Conservation (phyloP, 2,797 vertebrate species). For the Cyclopterus lumpus region DNA sequence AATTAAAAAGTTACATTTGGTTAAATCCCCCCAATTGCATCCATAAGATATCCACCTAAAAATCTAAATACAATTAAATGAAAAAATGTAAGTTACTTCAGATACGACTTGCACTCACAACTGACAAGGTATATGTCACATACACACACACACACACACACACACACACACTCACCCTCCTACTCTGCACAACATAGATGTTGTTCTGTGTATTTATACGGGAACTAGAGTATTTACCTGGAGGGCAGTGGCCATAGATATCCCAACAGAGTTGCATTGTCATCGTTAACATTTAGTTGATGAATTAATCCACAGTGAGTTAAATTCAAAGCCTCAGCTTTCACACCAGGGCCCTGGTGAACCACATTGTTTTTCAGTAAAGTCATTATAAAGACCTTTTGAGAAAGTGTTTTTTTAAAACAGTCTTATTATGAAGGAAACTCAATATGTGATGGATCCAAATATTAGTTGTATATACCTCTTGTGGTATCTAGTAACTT, state of each 20-base stretch:
- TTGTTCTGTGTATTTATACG: constrained; percentile 51
- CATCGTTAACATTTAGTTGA: not conserved
- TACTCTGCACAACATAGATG: constrained; percentile 1
- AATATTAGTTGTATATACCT: not conserved
- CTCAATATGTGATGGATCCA: not conserved
- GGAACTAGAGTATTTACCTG: not conserved
- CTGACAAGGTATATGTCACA: not conserved
- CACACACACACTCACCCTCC: not conserved
- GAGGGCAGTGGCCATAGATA: constrained; percentile 6
- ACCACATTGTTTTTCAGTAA: not conserved
- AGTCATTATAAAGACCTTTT: not conserved
- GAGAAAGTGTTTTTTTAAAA: not conserved
- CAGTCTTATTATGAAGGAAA: not conserved
- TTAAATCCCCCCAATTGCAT: not conserved
- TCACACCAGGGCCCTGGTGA: not conserved
- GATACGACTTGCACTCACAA: not conserved
- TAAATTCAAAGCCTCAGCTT: not conserved
- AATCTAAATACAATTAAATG: not conserved
- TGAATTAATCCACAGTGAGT: constrained; percentile 18
- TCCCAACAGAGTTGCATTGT: not conserved
- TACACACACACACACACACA: not conserved
- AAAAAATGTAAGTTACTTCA: not conserved
- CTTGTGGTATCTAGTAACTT: not conserved
- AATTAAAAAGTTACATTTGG: not conserved
- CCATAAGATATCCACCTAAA: not conserved